A percentile compares a stretch with the other conserved stretches of the same genome.
Evolutionary conservation across 2,888 invertebrate species (phyloP).

Genomic region (Temnothorax unifasciatus): DNA sequence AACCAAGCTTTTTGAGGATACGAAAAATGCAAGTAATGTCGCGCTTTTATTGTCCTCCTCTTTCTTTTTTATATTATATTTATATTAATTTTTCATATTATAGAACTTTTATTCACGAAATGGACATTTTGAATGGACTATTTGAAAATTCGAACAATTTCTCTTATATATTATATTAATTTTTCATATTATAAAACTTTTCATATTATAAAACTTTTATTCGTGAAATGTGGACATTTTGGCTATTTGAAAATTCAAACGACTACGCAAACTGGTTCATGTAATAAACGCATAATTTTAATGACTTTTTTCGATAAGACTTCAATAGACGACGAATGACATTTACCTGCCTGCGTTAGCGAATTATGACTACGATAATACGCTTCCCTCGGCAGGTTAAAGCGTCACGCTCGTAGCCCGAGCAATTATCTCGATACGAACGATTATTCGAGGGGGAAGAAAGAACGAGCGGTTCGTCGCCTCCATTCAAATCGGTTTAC

Average conservation of each 20-base stretch:
- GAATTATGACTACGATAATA: constrained; percentile 57
- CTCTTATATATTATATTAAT: neutral
- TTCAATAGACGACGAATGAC: constrained; percentile 46
- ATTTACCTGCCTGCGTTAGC: constrained; percentile 55
- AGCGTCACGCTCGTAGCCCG: constrained; percentile 55
- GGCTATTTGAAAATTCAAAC: neutral
- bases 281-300: neutral
- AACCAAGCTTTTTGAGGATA: constrained; percentile 2
- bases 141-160: neutral
- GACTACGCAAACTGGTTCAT: neutral
- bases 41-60: neutral
- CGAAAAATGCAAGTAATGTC: constrained; percentile 7
- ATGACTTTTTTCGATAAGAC: neutral
- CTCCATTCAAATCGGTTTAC: constrained; percentile 45
- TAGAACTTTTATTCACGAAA: neutral
- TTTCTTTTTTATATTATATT: neutral
- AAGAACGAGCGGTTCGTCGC: constrained; percentile 48
- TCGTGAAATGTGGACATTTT: neutral
- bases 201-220: neutral
- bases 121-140: neutral
- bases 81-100: neutral
- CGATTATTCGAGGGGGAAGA: constrained; percentile 60
- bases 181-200: neutral
- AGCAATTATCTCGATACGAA: constrained; percentile 70
- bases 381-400: constrained; percentile 61